These are phyloP conservation scores for Eulemur mongoz DNA, from an alignment of 2,797 vertebrate genomes.

Conservation along the genomic window DNA sequence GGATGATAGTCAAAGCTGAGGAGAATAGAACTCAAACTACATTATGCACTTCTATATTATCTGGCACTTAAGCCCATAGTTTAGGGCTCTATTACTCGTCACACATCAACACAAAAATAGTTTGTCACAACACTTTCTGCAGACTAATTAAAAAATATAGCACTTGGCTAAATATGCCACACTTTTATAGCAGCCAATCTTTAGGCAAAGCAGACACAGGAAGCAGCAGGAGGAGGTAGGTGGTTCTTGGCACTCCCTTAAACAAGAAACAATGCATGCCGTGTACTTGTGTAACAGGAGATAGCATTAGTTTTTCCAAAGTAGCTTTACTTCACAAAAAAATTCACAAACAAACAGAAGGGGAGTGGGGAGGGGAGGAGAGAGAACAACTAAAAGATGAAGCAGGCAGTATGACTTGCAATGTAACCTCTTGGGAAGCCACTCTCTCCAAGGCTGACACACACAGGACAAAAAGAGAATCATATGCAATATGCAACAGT, in stretches of 20 bases:
- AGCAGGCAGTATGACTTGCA: background rate
- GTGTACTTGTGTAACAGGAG: constrained; percentile 58
- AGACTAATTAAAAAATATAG: constrained; percentile 68
- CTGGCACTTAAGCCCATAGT: constrained; percentile 25
- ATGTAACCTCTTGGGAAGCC: background rate
- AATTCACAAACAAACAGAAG: constrained; percentile 66
- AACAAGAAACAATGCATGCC: constrained; percentile 70
- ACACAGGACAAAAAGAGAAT: constrained; percentile 6
- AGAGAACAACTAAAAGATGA: constrained; percentile 40
- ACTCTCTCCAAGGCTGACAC: background rate
- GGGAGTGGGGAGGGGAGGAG: background rate
- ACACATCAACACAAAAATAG: constrained; percentile 43
- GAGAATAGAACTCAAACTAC: constrained; percentile 20
- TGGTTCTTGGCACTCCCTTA: constrained; percentile 75
- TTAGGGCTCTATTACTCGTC: constrained; percentile 55
- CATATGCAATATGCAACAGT: background rate
- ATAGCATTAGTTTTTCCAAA: constrained; percentile 62
- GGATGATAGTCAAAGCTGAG: constrained; percentile 13
- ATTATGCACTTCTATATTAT: constrained; percentile 34
- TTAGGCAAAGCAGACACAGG: constrained; percentile 61
- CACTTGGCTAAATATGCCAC: constrained; percentile 58
- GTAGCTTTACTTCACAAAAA: constrained; percentile 47
- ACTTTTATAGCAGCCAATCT: constrained; percentile 70
- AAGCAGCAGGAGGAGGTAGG: constrained; percentile 77
- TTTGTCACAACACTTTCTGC: constrained; percentile 68